Evolutionary conservation across 2,888 invertebrate species (phyloP), one percentile per base, ranked within the genome.

Genomic region (Leucophenga maculata): DNA sequence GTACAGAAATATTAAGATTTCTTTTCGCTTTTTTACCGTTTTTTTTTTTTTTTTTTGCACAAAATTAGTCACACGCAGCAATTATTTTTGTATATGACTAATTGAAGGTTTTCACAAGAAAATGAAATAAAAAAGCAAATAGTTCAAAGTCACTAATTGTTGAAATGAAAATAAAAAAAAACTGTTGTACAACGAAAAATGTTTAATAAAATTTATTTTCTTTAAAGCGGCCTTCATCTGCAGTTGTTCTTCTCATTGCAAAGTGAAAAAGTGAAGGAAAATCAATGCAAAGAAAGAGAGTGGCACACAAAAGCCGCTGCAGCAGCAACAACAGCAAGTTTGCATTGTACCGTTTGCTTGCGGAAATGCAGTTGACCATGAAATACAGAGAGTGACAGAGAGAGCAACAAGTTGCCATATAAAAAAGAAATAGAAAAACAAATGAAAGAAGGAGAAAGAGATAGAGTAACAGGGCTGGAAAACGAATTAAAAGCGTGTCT

Each of bases 211-310:
- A 11, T 69, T n/a, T 67, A 55, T 57, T 73, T 50, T 67, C 68
- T 44, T 64, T 52, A 32, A 32, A 31, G 26, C 26, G 54, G 11
- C 39, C 68, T 52, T 52, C 39, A 54, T 44, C 9, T 50, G 44
- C 9, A 69, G 59, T 54, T 75, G 70, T 71, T 75, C 69, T 64
- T 48, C 26, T 14, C n/a, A n/a, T 68, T 67, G 65, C 18, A 60
- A 46, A 48, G 39, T 39, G 39, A 39, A 39, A 39, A 39, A 59
- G 59, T 31, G 59, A 39, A 0, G 39, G 26, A 60, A 32, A 39
- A 39, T n/a, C 31, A 60, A 39, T 60, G 60, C 60, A 60, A n/a
- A 13, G 18, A 18, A 32, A 26, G 16, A 11, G 18, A 16, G 60
- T 39, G 16, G 14, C 9, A 31, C 22, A 57, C 3, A n/a, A 11